phyloP scores from a whole-genome alignment of 1,140 invertebrate species.

The Lucilia cuprina region DNA sequence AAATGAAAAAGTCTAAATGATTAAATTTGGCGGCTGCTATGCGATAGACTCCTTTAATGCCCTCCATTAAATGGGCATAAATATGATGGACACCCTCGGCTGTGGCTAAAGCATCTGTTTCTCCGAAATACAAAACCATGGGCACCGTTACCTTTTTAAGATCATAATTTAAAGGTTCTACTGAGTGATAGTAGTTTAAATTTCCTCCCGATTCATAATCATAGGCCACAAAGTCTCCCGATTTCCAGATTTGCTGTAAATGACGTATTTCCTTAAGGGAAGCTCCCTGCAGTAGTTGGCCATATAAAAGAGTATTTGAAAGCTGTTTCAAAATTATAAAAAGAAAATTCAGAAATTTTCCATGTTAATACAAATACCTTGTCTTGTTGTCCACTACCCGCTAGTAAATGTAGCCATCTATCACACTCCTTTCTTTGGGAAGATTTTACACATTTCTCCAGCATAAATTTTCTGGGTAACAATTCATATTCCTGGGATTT shows the following conservation, averaged over 20 bases:
- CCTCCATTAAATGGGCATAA: conserved; percentile 63
- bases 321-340: neutral
- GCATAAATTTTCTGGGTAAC: conserved; percentile 16
- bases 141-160: conserved; percentile 68
- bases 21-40: conserved; percentile 64
- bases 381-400: conserved; percentile 25
- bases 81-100: conserved; percentile 67
- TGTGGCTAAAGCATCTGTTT: conserved; percentile 75
- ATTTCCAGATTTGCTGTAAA: conserved; percentile 57
- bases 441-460: conserved; percentile 27
- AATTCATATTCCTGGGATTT: conserved; percentile 33
- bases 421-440: conserved; percentile 19
- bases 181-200: conserved; percentile 61
- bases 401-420: neutral
- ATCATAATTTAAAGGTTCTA: conserved; percentile 66
- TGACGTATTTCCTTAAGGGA: conserved; percentile 50
- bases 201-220: conserved; percentile 61
- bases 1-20: conserved; percentile 71
- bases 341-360: no score
- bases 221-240: conserved; percentile 57
- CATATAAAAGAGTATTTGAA: conserved; percentile 50
- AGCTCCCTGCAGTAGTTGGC: conserved; percentile 52
- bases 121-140: conserved; percentile 74
- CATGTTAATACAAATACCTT: no score
- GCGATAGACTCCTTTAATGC: conserved; percentile 59